Percentiles rank a stretch among this genome's conserved stretches.
Evolutionary conservation across 2,113 vertebrate species (phyloP).

Genomic region (Ia io): DNA sequence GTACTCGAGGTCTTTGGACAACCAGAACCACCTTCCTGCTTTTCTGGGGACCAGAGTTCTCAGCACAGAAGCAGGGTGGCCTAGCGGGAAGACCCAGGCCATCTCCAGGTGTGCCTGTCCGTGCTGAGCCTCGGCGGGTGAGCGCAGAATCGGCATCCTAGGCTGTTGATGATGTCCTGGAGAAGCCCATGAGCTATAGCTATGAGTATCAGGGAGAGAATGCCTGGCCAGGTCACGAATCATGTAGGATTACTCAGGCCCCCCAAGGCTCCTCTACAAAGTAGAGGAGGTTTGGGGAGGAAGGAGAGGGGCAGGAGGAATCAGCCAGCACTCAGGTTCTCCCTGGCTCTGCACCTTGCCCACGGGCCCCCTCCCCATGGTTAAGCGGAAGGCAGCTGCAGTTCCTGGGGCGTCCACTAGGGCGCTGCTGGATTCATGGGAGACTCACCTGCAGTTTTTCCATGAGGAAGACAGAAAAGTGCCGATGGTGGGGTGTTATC

Average conservation of each 20-base stretch:
- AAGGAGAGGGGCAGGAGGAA: not conserved
- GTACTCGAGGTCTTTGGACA: not conserved
- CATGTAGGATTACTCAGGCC: no score
- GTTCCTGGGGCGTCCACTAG: not conserved
- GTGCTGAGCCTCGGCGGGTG: not conserved
- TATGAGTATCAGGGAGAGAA: no score
- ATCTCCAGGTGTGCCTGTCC: not conserved
- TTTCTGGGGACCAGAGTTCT: not conserved
- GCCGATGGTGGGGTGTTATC: rapidly evolving
- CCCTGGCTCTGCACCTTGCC: not conserved
- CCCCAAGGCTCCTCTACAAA: not conserved
- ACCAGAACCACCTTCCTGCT: not conserved
- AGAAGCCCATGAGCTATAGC: rapidly evolving
- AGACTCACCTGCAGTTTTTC: not conserved
- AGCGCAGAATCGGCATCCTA: no score
- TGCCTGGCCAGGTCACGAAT: not conserved
- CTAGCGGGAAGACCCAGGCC: not conserved
- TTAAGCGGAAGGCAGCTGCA: not conserved
- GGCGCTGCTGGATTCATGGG: not conserved
- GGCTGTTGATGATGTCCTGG: rapidly evolving
- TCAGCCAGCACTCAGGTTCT: not conserved
- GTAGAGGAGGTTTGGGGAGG: not conserved
- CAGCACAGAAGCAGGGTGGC: not conserved
- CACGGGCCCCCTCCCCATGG: not conserved
- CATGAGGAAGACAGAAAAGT: not conserved